These are phyloP conservation scores for Drosophila formosana DNA, from an alignment of 2,888 invertebrate species.

Conservation along the genomic window DNA sequence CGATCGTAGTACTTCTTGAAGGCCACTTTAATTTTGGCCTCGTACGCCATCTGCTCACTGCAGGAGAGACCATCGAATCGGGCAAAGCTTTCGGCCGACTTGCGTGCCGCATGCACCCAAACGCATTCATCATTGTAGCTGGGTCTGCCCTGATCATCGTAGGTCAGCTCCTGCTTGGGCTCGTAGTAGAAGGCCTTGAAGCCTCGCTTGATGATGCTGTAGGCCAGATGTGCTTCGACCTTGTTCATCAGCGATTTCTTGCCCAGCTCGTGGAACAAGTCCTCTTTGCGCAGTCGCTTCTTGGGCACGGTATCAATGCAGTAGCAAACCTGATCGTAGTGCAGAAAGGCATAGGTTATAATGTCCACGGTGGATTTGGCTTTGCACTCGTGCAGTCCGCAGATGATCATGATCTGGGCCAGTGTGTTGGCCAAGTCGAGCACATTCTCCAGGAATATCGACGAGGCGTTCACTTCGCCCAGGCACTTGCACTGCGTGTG, in stretches of 20 bases:
- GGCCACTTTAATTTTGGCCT: slow-evolving; percentile 78
- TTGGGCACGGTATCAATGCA: slow-evolving; percentile 77
- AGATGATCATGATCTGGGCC: slow-evolving; percentile 81
- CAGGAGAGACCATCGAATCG: slow-evolving; percentile 80
- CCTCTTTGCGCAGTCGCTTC: slow-evolving; percentile 82
- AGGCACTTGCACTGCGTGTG: slow-evolving; percentile 68
- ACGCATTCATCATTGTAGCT: slow-evolving; percentile 80
- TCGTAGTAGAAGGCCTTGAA: slow-evolving; percentile 83
- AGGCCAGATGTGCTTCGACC: slow-evolving; percentile 82
- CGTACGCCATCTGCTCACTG: slow-evolving; percentile 75
- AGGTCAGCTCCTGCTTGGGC: slow-evolving; percentile 64
- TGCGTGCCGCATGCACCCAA: slow-evolving; percentile 83
- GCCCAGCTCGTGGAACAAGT: slow-evolving; percentile 81
- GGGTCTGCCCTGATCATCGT: slow-evolving; percentile 62
- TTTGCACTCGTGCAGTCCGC: slow-evolving; percentile 84
- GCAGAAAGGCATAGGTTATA: slow-evolving; percentile 80
- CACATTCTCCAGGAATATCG: slow-evolving; percentile 82
- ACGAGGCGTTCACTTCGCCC: slow-evolving; percentile 80
- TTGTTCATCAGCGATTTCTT: slow-evolving; percentile 83
- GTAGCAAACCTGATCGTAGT: slow-evolving; percentile 83
- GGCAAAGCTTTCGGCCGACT: slow-evolving; percentile 80
- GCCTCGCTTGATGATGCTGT: slow-evolving; percentile 81
- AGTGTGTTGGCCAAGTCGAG: slow-evolving; percentile 81
- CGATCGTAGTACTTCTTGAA: slow-evolving; percentile 83
- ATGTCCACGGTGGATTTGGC: slow-evolving; percentile 83